Base-by-base conservation (phyloP, 2,797 vertebrate species). In the Anomalospiza imberbis region DNA sequence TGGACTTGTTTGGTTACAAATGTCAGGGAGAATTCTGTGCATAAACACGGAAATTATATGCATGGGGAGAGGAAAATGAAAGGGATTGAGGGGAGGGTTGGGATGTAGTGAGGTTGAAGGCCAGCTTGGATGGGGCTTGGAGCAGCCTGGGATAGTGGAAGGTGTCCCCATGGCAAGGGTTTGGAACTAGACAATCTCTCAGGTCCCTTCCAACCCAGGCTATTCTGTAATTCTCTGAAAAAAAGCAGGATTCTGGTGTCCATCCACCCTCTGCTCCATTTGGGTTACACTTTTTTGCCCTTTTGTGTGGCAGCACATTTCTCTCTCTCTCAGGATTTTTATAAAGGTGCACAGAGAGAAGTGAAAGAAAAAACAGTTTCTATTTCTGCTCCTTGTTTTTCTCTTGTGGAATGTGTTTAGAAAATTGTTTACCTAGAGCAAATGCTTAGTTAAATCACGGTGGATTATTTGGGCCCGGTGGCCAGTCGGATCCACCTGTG, bases 1-100 rank as follows among this genome's bases (percentile, higher is more conserved):
- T 1, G 0, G 9, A 2, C 51, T 44, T 34, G 1, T 31, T 14
- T 3, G 3, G 34, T 29, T 67, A 11, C 28, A 28, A 25, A 63
- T 6, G 14, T 12, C 36, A 53, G 38, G 60, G 53, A 70, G 34
- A 72, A 36, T 42, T 82, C 55, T 42, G 1, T 34, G 25, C 20
- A 4, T 15, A 36, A 76, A 51, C 2, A 45, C 8, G 29, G 53
- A 24, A 66, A 24, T 12, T 6, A 6, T 28, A n/a, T 42, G 32
- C 48, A 17, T 24, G 32, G 48, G 21, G 67, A 83, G 57, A 48
- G 65, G 45, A 38, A 61, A 21, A 21, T 9, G 11, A 12, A n/a
- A 51, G 38, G 21, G 50, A 5, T 3, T 6, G 36, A 77, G n/a
- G 24, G 10, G 22, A 73, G 24, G 3, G 10, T 6, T n/a, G 45